These are phyloP conservation scores for Drosophila sproati DNA, from an alignment of 1,140 invertebrate species.

Conservation along the genomic window DNA sequence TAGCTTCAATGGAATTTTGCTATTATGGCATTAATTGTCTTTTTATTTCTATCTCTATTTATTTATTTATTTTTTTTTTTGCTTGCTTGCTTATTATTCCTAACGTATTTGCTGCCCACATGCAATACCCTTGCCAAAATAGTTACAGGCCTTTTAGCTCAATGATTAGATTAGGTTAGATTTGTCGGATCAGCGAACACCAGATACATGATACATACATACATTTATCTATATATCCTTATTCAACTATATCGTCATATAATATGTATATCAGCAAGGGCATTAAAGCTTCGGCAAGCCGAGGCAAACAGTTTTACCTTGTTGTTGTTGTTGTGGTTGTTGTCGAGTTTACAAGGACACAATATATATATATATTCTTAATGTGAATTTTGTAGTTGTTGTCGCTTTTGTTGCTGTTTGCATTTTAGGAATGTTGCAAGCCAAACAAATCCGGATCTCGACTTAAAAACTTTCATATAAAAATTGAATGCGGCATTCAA, in stretches of 20 bases:
- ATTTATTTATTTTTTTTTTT: neutral
- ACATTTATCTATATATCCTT: too few relatives aligned
- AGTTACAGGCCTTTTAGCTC: too few relatives aligned
- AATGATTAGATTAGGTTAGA: neutral
- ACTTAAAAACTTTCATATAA: slow-evolving; percentile 60
- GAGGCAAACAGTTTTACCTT: slow-evolving; percentile 12
- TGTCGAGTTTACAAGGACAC: neutral
- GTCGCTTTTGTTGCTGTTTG: slow-evolving; percentile 32
- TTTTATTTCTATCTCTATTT: neutral
- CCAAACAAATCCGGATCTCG: slow-evolving; percentile 70
- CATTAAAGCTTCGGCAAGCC: neutral
- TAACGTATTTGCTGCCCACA: neutral
- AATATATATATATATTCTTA: neutral
- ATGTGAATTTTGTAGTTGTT: slow-evolving; percentile 5
- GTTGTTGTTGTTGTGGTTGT: slow-evolving; percentile 4
- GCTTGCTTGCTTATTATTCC: neutral
- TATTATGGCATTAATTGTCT: slow-evolving; percentile 12
- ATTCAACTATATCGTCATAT: too few relatives aligned
- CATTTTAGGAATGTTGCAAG: slow-evolving; percentile 46
- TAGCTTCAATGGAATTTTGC: slow-evolving; percentile 20
- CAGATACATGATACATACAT: too few relatives aligned
- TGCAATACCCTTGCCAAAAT: slow-evolving; percentile 9
- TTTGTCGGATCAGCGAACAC: neutral
- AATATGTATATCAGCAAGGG: slow-evolving; percentile 18
- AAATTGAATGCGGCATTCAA: slow-evolving; percentile 64